Base-by-base conservation (phyloP, 2,113 vertebrate species). In the Solea senegalensis region DNA sequence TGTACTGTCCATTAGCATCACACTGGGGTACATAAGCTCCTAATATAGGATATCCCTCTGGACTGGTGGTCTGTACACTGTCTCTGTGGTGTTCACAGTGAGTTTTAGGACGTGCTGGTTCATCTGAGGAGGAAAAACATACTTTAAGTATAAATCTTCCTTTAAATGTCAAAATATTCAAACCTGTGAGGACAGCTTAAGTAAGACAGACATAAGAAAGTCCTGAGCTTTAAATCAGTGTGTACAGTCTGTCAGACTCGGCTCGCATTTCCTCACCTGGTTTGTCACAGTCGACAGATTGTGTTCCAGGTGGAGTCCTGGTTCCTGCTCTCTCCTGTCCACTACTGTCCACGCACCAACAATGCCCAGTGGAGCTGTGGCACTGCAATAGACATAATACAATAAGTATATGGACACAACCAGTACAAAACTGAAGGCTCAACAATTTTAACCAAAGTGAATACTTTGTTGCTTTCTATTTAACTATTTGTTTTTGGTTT, bases 321-420 rank as follows among this genome's bases (percentile, higher is more conserved):
- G 94, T 96, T 26, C 95, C 95, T 0, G 89, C 66, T 48, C 94
- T 88, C 85, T 96, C 95, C 46, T 92, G 89, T 15, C 96, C 95
- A 0, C 74, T 60, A 0, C 7, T 51, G 1, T 95, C 91, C 80
- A 98, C 95, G 0, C 96, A 97, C 95, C 95, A 97, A 77, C 95
- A 96, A 60, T 95, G 61, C 46, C 95, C 95, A 0, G 91, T 92
- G 74, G 92, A 91, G 10, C 88, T 1, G 0, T 95, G 94, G 57
- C 95, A 96, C 90, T 96, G 92, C 49, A 52, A 3, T 16, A 21
- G 49, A 16, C 28, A 40, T 14, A 48, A 14, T 13, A 34, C 26
- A 41, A 57, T 57, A 15, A 12, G 27, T 8, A 41, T 3, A n/a
- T 15, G 49, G n/a, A 50, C 49, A 5, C 14, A 48, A 48, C 15